A percentile compares a stretch with the other conserved stretches of the same genome.
These are phyloP conservation scores for Xylocampa areola DNA, from an alignment of 2,888 invertebrate species.

Conservation along the genomic window DNA sequence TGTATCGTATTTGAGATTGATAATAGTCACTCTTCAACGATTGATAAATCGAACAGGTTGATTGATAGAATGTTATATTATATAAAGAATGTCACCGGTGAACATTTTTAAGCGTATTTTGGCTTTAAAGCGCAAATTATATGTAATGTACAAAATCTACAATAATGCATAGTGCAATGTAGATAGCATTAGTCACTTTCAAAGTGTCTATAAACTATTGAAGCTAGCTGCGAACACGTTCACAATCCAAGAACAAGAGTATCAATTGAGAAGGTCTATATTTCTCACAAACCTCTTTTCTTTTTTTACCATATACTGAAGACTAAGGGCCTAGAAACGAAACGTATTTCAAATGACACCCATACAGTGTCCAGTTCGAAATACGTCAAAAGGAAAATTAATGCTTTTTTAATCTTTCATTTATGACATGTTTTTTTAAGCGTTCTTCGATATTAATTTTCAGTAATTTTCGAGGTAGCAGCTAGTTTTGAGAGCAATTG, in stretches of 20 bases:
- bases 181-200: constrained; percentile 3
- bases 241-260: background rate
- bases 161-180: too few relatives aligned
- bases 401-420: too few relatives aligned
- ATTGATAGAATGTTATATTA: constrained; percentile 10
- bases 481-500: background rate
- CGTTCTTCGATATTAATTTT: too few relatives aligned
- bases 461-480: too few relatives aligned
- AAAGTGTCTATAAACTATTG: background rate
- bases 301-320: too few relatives aligned
- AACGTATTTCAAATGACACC: too few relatives aligned
- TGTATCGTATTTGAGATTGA: background rate
- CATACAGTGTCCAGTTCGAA: too few relatives aligned
- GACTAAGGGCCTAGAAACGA: too few relatives aligned
- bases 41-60: constrained; percentile 7
- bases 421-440: too few relatives aligned
- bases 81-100: background rate
- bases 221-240: background rate
- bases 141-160: background rate
- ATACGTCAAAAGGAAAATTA: too few relatives aligned
- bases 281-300: too few relatives aligned
- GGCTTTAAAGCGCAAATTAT: constrained; percentile 15
- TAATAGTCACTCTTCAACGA: background rate
- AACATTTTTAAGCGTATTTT: constrained; percentile 28
- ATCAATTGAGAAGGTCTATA: too few relatives aligned